A percentile compares a stretch with the other conserved stretches of the same genome.
Conservation (phyloP, 2,888 invertebrate species). For the Caenorhabditis sulstoni region DNA sequence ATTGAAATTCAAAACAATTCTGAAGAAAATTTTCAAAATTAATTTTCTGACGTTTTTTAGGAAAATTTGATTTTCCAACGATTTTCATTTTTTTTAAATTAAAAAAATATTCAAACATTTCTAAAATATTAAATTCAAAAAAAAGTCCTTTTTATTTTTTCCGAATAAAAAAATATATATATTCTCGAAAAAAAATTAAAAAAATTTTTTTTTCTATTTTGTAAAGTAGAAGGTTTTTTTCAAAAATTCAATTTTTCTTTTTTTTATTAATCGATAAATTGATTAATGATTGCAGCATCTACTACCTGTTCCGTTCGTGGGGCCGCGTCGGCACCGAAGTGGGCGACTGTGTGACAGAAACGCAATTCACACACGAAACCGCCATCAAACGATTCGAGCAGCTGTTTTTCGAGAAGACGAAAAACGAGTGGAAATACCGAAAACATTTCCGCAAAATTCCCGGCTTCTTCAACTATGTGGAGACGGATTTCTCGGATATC, state of each 20-base stretch:
- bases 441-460: constrained; percentile 86
- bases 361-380: constrained; percentile 66
- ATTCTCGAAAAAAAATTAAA: too few relatives aligned
- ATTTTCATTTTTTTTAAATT: too few relatives aligned
- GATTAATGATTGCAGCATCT: constrained; percentile 11
- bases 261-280: background rate
- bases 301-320: constrained; percentile 92
- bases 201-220: too few relatives aligned
- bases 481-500: constrained; percentile 87
- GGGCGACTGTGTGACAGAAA: constrained; percentile 84
- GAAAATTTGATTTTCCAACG: too few relatives aligned
- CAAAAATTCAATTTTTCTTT: background rate
- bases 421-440: constrained; percentile 88
- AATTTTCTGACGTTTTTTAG: too few relatives aligned
- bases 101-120: too few relatives aligned
- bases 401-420: constrained; percentile 88
- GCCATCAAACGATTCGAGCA: constrained; percentile 73
- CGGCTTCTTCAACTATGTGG: constrained; percentile 89
- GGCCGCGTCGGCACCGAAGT: constrained; percentile 96
- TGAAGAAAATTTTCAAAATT: too few relatives aligned
- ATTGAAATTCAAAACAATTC: too few relatives aligned
- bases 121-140: too few relatives aligned
- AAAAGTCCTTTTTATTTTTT: too few relatives aligned
- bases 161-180: too few relatives aligned
- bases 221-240: too few relatives aligned